A percentile compares a stretch with the other conserved stretches of the same genome.
These are phyloP conservation scores for Drosophila equinoxialis DNA, from an alignment of 1,140 invertebrate species.

Conservation along the genomic window DNA sequence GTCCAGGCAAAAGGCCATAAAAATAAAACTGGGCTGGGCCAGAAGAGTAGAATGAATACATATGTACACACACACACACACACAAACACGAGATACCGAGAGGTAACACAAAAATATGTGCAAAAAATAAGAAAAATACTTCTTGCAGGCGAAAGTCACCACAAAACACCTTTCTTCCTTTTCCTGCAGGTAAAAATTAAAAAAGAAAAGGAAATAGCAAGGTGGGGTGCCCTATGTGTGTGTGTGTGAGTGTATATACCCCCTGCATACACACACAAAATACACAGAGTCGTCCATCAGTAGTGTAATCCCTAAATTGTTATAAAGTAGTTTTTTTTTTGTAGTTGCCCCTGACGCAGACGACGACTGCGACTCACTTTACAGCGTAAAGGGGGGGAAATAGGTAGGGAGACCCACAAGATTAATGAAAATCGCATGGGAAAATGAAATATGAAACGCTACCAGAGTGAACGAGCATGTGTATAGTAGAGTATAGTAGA, in stretches of 20 bases:
- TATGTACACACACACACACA: neutral
- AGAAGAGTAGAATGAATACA: conserved; percentile 8
- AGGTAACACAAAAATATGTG: conserved; percentile 23
- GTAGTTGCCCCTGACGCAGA: conserved; percentile 26
- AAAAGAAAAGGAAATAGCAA: conserved; percentile 41
- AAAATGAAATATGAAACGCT: conserved; percentile 71
- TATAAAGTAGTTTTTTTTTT: conserved; percentile 56
- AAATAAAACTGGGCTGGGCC: conserved; percentile 34
- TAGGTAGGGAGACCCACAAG: conserved; percentile 37
- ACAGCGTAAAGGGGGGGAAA: conserved; percentile 22
- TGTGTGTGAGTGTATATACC: conserved; percentile 2
- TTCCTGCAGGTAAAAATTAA: conserved; percentile 49
- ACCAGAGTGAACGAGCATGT: conserved; percentile 19
- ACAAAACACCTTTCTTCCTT: conserved; percentile 32
- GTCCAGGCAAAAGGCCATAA: conserved; percentile 55
- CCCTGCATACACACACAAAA: neutral
- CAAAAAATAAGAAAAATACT: conserved; percentile 33
- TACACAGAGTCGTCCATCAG: neutral
- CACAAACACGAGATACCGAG: neutral
- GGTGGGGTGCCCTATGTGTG: conserved; percentile 33
- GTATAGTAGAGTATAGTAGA: conserved; percentile 33
- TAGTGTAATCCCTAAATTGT: conserved; percentile 52
- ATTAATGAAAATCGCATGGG: conserved; percentile 73
- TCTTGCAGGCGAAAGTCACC: conserved; percentile 56
- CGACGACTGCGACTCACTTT: conserved; percentile 33